These are phyloP conservation scores for Bufo bufo DNA, from an alignment of 2,113 vertebrate species.

Conservation along the genomic window DNA sequence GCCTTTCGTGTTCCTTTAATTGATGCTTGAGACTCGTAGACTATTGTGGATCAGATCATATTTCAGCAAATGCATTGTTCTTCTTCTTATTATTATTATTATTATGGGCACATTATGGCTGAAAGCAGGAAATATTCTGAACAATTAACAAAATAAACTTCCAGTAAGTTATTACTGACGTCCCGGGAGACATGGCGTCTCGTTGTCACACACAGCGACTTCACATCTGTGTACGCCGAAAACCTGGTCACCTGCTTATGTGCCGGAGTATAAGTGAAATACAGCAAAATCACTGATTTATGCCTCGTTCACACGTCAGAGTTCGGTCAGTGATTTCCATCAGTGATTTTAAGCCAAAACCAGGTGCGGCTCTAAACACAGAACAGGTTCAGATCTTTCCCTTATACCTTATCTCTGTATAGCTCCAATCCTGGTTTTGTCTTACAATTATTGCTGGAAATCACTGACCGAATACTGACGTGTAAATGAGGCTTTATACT, in stretches of 20 bases:
- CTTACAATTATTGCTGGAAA: too few species aligned
- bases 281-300: not conserved
- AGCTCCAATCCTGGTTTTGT: too few species aligned
- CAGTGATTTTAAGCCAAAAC: too few species aligned
- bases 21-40: not conserved
- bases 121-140: conserved; percentile 33
- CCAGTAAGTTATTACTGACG: conserved; percentile 32
- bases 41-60: not conserved
- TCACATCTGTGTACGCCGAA: not conserved
- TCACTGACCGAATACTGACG: too few species aligned
- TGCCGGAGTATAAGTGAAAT: not conserved
- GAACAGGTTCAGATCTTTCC: too few species aligned
- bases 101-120: not conserved
- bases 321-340: too few species aligned
- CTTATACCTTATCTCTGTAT: too few species aligned
- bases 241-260: not conserved
- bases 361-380: too few species aligned
- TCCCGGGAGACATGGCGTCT: conserved; percentile 4
- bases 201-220: conserved; percentile 12
- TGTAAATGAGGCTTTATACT: too few species aligned
- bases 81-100: not conserved
- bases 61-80: not conserved
- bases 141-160: conserved; percentile 27
- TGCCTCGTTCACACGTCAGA: too few species aligned
- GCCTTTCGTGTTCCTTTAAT: not conserved